Evolutionary conservation across 2,888 invertebrate species (phyloP).

Genomic region (Spilarctia lutea): DNA sequence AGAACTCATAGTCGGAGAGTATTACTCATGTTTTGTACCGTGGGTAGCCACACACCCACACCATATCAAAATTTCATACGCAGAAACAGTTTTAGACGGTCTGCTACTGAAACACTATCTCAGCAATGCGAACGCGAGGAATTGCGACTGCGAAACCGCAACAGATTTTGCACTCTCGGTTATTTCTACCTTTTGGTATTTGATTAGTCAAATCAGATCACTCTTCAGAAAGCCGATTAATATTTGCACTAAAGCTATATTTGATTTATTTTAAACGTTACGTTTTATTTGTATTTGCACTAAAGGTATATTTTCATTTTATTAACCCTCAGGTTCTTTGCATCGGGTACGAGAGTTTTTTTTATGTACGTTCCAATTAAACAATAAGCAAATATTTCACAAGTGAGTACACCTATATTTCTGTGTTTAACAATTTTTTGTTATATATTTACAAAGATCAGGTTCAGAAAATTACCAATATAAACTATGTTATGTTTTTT

Average conservation of each 20-base stretch:
- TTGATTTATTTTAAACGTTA: no score
- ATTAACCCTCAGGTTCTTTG: background rate
- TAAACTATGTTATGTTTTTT: background rate
- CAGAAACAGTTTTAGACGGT: constrained; percentile 71
- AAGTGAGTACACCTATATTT: background rate
- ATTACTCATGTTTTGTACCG: constrained; percentile 79
- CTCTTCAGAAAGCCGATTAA: background rate
- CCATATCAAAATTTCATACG: constrained; percentile 82
- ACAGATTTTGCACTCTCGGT: background rate
- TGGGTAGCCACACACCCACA: constrained; percentile 77
- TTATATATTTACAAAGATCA: background rate
- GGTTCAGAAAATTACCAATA: background rate
- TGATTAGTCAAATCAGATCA: background rate
- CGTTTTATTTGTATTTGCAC: no score
- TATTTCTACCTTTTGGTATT: background rate
- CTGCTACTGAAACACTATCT: constrained; percentile 58
- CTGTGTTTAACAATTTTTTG: background rate
- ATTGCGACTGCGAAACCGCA: background rate
- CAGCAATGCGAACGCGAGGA: constrained; percentile 42
- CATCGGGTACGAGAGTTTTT: background rate
- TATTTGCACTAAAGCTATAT: background rate
- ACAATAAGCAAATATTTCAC: background rate
- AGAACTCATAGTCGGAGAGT: constrained; percentile 62
- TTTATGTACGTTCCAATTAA: background rate
- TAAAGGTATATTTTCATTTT: background rate